Evolutionary conservation across 2,888 invertebrate genomes (phyloP).

Genomic region (Plagodis dolabraria): DNA sequence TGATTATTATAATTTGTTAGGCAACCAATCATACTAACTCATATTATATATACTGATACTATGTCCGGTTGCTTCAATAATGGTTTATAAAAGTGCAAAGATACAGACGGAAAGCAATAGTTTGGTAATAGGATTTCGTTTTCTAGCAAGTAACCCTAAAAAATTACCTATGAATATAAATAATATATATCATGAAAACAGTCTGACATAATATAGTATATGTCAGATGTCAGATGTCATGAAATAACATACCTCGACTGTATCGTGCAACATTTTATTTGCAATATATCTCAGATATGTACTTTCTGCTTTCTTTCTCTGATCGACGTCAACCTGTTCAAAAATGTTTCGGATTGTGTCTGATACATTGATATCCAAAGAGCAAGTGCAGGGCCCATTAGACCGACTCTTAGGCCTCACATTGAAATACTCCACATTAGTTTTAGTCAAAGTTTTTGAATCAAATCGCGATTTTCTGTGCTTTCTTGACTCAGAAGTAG

Average conservation of each 20-base stretch:
- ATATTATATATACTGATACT: too few species aligned
- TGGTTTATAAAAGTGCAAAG: too few species aligned
- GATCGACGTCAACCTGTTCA: conserved; percentile 73
- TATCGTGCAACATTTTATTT: conserved; percentile 65
- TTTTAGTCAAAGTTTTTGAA: conserved; percentile 63
- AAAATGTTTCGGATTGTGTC: conserved; percentile 77
- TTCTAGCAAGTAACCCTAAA: too few species aligned
- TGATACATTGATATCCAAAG: conserved; percentile 68
- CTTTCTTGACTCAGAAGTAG: conserved; percentile 50
- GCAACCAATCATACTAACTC: too few species aligned
- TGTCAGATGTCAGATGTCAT: too few species aligned
- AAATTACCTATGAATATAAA: too few species aligned
- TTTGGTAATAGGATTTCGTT: too few species aligned
- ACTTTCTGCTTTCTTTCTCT: conserved; percentile 68
- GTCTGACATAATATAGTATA: too few species aligned
- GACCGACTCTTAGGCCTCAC: conserved; percentile 60
- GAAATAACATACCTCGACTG: conserved; percentile 60
- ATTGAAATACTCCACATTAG: conserved; percentile 68
- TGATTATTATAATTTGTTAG: too few species aligned
- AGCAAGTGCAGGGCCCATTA: conserved; percentile 73
- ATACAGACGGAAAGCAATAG: too few species aligned
- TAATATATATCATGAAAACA: too few species aligned
- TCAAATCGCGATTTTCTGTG: conserved; percentile 49
- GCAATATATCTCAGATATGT: conserved; percentile 72
- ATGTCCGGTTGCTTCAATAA: too few species aligned